A percentile compares a stretch with the other conserved stretches of the same genome.
Conservation (phyloP, 1,140 invertebrate species). For the Panagrolaimus sp. region DNA sequence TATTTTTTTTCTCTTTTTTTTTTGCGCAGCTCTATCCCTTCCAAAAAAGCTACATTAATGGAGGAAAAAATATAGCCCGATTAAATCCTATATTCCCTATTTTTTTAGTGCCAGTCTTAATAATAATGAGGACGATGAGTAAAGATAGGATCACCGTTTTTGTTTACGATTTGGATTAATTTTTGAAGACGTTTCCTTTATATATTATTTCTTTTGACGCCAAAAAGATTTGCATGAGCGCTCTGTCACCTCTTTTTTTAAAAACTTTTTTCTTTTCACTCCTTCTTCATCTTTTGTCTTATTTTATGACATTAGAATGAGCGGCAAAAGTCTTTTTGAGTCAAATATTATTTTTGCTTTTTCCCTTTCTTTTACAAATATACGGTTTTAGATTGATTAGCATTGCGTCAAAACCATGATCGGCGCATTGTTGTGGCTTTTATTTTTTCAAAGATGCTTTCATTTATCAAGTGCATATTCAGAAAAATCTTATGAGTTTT, state of each 20-base stretch:
- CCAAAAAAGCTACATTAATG: background rate
- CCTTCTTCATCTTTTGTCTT: slow-evolving; percentile 1
- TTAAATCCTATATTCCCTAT: background rate
- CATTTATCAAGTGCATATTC: slow-evolving; percentile 9
- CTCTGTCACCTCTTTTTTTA: slow-evolving; percentile 7
- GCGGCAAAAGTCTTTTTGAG: slow-evolving; percentile 9
- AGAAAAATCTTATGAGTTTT: slow-evolving; percentile 14
- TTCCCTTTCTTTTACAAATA: background rate
- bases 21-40: too few relatives aligned
- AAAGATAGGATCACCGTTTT: background rate
- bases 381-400: too few relatives aligned
- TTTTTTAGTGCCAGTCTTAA: slow-evolving; percentile 8
- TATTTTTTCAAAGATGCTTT: slow-evolving; percentile 18
- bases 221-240: background rate
- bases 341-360: background rate
- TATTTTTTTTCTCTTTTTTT: background rate
- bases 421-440: background rate
- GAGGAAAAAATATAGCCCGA: background rate
- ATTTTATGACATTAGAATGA: background rate
- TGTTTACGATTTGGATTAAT: too few relatives aligned
- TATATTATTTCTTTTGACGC: too few relatives aligned
- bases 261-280: background rate
- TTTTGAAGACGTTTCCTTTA: too few relatives aligned
- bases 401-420: background rate
- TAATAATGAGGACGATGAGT: background rate